Evolutionary conservation across 2,113 vertebrate species (phyloP).

Genomic region (Diadophis punctatus): DNA sequence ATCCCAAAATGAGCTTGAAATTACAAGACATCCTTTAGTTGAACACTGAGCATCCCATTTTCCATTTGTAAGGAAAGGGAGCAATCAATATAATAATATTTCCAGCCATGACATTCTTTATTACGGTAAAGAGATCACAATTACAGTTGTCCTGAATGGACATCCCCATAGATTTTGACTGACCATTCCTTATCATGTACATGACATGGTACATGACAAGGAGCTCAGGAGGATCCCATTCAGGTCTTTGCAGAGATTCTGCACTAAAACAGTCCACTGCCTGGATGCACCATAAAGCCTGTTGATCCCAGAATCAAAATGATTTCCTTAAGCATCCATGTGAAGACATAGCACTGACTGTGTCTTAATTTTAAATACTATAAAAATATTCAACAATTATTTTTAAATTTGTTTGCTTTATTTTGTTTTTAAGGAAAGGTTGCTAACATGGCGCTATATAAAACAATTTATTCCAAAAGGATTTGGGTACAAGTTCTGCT

Average conservation of each 20-base stretch:
- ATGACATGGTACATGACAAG: no score
- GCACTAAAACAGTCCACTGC: neutral
- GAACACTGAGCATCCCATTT: neutral
- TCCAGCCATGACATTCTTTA: neutral
- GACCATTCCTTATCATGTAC: neutral
- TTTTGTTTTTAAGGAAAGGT: neutral
- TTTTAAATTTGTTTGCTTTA: neutral
- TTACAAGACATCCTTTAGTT: neutral
- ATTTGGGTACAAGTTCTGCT: conserved; percentile 17
- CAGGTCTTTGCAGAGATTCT: neutral
- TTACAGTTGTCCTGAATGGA: neutral
- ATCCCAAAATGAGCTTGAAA: neutral
- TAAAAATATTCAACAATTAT: neutral
- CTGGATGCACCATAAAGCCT: neutral
- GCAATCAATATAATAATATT: neutral
- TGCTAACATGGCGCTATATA: neutral
- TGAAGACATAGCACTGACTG: neutral
- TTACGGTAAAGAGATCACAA: neutral
- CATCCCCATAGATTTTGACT: neutral
- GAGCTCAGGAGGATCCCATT: neutral
- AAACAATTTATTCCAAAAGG: neutral
- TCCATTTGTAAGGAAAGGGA: neutral
- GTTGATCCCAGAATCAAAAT: neutral
- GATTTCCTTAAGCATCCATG: neutral
- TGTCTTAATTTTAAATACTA: neutral